phyloP scores from a whole-genome alignment of 2,113 vertebrate genomes.

The Rissa tridactyla region DNA sequence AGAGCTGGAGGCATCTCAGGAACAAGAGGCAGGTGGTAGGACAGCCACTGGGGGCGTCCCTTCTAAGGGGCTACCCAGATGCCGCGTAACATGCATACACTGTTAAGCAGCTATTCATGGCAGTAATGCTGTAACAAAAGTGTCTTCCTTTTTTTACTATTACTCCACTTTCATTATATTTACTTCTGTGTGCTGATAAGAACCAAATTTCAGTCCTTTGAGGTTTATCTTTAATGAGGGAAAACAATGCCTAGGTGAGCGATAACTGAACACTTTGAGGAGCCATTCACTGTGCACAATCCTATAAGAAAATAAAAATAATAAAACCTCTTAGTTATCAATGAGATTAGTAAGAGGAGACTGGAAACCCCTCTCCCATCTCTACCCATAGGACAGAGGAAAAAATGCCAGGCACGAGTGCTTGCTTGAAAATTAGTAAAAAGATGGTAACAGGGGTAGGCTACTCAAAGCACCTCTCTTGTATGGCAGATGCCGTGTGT shows the following conservation, averaged over 20 bases:
- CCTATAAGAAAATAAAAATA: background rate
- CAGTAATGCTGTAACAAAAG: background rate
- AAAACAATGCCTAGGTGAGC: background rate
- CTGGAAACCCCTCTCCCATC: background rate
- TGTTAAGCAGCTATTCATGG: background rate
- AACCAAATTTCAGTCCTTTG: background rate
- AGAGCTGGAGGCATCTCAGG: background rate
- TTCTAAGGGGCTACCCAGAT: background rate
- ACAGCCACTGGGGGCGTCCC: background rate
- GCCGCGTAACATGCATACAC: accelerated
- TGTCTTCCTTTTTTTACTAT: background rate
- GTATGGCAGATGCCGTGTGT: background rate
- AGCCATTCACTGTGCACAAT: background rate
- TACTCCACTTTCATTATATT: background rate
- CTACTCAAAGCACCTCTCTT: background rate
- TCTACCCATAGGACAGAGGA: background rate
- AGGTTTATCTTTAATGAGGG: background rate
- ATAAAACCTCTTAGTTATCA: background rate
- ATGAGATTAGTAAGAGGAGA: background rate
- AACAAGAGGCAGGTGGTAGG: background rate
- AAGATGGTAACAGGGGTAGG: background rate
- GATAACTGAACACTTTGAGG: background rate
- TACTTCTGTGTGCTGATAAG: background rate
- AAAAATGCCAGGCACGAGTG: background rate
- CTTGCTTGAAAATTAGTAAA: background rate